Percentiles rank a stretch among this genome's conserved stretches.
phyloP scores from a whole-genome alignment of 2,113 vertebrate species.

The Orientallactaga bullata region DNA sequence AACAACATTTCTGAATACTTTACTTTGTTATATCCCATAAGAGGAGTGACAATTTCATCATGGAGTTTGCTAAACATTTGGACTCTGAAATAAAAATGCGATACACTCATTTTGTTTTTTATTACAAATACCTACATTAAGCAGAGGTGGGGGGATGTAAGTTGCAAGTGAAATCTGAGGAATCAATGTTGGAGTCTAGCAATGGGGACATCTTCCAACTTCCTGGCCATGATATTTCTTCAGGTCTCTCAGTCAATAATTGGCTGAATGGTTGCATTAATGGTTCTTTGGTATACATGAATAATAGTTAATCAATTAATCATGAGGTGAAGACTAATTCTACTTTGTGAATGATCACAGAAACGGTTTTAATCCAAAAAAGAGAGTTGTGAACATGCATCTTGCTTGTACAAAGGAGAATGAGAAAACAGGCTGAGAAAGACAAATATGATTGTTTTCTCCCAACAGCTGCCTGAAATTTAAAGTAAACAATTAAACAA shows the following conservation, averaged over 20 bases:
- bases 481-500: too few relatives aligned
- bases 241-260: background rate
- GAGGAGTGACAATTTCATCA: slow-evolving; percentile 25
- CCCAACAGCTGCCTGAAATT: background rate
- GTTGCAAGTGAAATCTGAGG: slow-evolving; percentile 3
- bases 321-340: slow-evolving; percentile 3
- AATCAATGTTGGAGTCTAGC: background rate
- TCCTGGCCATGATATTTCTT: background rate
- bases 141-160: background rate
- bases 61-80: slow-evolving; percentile 11
- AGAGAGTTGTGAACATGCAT: background rate
- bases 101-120: background rate
- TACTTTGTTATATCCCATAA: background rate
- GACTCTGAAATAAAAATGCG: background rate
- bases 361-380: background rate
- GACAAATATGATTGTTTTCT: background rate
- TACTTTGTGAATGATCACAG: background rate
- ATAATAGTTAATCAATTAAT: background rate
- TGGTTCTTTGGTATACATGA: background rate
- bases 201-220: slow-evolving; percentile 15
- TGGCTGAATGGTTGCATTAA: background rate
- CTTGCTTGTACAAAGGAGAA: background rate
- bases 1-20: slow-evolving; percentile 33
- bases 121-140: background rate
- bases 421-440: background rate